These are phyloP conservation scores for Rhagium mordax DNA, from an alignment of 2,888 invertebrate species.

Conservation along the genomic window DNA sequence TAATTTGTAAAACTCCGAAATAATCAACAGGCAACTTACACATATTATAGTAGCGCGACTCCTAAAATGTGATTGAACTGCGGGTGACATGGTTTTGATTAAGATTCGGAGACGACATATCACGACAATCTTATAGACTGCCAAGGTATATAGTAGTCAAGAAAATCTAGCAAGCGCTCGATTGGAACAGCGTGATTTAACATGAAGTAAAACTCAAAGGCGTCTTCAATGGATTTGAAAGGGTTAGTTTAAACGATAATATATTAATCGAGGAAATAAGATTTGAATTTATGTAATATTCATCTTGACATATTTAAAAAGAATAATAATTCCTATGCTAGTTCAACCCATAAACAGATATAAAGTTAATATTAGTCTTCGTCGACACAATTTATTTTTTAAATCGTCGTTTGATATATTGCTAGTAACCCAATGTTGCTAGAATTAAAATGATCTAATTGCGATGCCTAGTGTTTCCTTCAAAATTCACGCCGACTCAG, in stretches of 20 bases:
- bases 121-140: conserved; percentile 63
- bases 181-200: conserved; percentile 36
- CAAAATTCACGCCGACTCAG: too few relatives aligned
- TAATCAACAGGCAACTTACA: conserved; percentile 5
- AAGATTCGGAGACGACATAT: conserved; percentile 63
- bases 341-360: too few relatives aligned
- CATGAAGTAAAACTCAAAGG: conserved; percentile 2
- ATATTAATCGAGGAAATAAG: not conserved
- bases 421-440: too few relatives aligned
- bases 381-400: too few relatives aligned
- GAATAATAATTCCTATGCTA: too few relatives aligned
- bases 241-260: not conserved
- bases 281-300: not conserved
- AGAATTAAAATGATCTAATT: too few relatives aligned
- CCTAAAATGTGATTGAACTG: conserved; percentile 42
- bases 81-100: conserved; percentile 55
- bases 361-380: too few relatives aligned
- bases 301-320: too few relatives aligned
- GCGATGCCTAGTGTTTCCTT: too few relatives aligned
- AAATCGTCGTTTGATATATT: too few relatives aligned
- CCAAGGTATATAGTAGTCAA: conserved; percentile 51
- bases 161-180: conserved; percentile 41
- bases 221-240: not conserved
- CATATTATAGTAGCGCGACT: not conserved
- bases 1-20: conserved; percentile 5